These are phyloP conservation scores for Hippocampus abdominalis DNA, from an alignment of 2,113 vertebrate genomes.

Conservation along the genomic window DNA sequence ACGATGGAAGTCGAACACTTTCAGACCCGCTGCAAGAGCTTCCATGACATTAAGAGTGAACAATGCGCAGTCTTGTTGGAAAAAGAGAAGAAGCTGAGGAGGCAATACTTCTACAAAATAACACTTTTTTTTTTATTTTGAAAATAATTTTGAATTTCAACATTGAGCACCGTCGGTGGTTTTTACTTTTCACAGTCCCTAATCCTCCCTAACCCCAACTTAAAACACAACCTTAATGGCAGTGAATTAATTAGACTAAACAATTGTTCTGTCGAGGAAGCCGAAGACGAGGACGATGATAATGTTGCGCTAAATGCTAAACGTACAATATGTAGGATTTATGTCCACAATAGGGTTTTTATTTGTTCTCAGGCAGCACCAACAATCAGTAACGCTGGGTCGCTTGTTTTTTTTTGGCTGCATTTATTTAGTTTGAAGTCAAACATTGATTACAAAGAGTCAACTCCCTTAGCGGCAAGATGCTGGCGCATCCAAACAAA, in stretches of 20 bases:
- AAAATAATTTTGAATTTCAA: neutral
- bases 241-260: too few relatives aligned
- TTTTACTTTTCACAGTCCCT: too few relatives aligned
- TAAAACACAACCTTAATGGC: too few relatives aligned
- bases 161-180: neutral
- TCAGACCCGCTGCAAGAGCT: constrained; percentile 39
- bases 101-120: constrained; percentile 13
- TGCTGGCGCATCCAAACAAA: constrained; percentile 32
- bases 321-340: constrained; percentile 12
- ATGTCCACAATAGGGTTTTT: constrained; percentile 15
- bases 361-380: constrained; percentile 18
- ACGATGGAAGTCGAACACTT: constrained; percentile 61
- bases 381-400: constrained; percentile 22
- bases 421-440: constrained; percentile 44
- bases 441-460: constrained; percentile 43
- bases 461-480: constrained; percentile 24
- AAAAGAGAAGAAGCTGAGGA: constrained; percentile 34
- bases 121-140: too few relatives aligned
- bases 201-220: too few relatives aligned
- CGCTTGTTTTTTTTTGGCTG: constrained; percentile 27
- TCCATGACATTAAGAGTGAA: constrained; percentile 55
- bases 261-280: neutral
- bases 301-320: neutral
- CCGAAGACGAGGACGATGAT: too few relatives aligned
- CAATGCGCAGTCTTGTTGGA: constrained; percentile 27